Evolutionary conservation across 2,797 vertebrate species (phyloP), one percentile per base, ranked within the genome.

Genomic region (Hybognathus amarus): DNA sequence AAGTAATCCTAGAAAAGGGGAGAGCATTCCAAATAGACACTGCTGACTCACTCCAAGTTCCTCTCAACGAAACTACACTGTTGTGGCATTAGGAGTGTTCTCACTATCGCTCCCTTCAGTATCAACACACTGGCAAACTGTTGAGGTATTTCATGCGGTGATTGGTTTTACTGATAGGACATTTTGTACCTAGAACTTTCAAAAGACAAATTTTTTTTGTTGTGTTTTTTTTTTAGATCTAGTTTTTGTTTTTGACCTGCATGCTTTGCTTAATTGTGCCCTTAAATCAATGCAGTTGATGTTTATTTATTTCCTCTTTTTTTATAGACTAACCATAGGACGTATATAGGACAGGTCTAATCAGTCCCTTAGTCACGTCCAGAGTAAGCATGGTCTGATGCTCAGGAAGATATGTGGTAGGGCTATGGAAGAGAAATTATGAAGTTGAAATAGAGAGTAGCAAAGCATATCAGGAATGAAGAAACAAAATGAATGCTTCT

Each of bases 1-100:
- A 99, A 99, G 98, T 99, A 97, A 98, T 96, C 97, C 97, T 99
- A 98, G 98, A 98, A 98, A 90, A 98, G 94, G 97, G 97, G 97
- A 99, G 94, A 88, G 95, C 96, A 94, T 94, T 96, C 96, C 95
- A 95, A 97, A 98, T 99, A 99, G 98, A 97, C 97, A 98, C 98
- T 96, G 97, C 98, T 98, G 98, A 98, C 96, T 98, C 97, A 97
- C 97, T 97, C 97, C 97, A 95, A 95, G 98, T 97, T 97, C 97
- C 98, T n/a, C 98, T 87, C 89, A 96, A 97, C 98, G 98, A 98
- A 98, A 96, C 97, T 97, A 97, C 98, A 97, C 97, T 96, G 97
- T 97, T 99, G 98, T 99, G 98, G 98, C 98, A 97, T 96, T 99
- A 88, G 88, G 96, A 96, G 94, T 94, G 96, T 94, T 97, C 89